These are phyloP conservation scores for Drosophila prosaltans DNA, from an alignment of 1,140 invertebrate species.

Conservation along the genomic window DNA sequence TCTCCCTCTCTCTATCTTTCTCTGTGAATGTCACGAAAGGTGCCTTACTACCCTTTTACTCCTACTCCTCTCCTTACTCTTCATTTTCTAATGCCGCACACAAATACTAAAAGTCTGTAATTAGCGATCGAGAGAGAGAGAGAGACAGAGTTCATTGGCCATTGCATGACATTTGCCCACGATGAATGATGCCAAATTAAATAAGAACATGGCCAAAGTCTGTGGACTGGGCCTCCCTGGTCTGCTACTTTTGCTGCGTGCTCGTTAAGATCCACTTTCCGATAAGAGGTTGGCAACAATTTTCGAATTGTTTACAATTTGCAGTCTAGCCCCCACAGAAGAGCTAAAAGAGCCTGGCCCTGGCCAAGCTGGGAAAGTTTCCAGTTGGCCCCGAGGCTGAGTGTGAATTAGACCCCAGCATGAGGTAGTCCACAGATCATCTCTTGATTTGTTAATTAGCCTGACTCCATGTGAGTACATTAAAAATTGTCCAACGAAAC, in stretches of 20 bases:
- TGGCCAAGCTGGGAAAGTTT: conserved; percentile 54
- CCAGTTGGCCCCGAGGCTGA: conserved; percentile 20
- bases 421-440: conserved; percentile 39
- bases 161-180: conserved; percentile 72
- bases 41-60: not conserved
- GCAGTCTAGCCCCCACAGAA: conserved; percentile 40
- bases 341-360: too few relatives aligned
- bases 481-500: conserved; percentile 26
- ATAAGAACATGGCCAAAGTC: conserved; percentile 9
- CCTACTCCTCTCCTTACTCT: too few relatives aligned
- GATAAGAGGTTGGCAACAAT: conserved; percentile 70
- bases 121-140: conserved; percentile 50
- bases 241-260: conserved; percentile 51
- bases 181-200: conserved; percentile 71
- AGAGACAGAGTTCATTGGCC: conserved; percentile 25
- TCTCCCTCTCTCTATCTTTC: not conserved
- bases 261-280: conserved; percentile 65
- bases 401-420: conserved; percentile 61
- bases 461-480: conserved; percentile 8
- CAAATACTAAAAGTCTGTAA: conserved; percentile 60
- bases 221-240: conserved; percentile 32
- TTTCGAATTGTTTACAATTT: conserved; percentile 79
- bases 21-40: conserved; percentile 57
- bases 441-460: conserved; percentile 70
- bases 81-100: conserved; percentile 23